These are phyloP conservation scores for Halichoeres trimaculatus DNA, from an alignment of 2,113 vertebrate genomes.

Conservation along the genomic window DNA sequence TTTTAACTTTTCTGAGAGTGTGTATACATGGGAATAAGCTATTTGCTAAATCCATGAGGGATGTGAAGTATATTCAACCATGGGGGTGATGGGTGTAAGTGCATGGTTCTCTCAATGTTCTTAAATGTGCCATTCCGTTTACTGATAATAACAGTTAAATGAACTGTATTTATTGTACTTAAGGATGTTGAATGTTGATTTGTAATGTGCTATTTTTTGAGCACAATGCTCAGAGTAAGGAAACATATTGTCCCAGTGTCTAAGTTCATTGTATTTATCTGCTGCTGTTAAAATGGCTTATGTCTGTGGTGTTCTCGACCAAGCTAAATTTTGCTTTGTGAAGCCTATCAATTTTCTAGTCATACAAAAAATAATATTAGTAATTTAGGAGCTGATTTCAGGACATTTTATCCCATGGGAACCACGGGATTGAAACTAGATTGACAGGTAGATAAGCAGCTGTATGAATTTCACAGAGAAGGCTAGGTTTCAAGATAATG, in stretches of 20 bases:
- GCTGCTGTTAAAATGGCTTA: background rate
- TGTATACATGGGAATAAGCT: background rate
- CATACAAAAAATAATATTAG: background rate
- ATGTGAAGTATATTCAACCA: background rate
- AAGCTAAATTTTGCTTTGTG: background rate
- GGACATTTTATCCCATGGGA: too few relatives aligned
- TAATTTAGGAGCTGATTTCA: background rate
- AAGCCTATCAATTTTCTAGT: background rate
- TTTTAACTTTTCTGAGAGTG: background rate
- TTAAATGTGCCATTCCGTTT: conserved; percentile 12
- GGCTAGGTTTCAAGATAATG: background rate
- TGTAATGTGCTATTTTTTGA: conserved; percentile 1
- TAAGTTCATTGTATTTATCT: conserved; percentile 1
- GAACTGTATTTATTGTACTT: background rate
- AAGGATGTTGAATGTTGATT: conserved; percentile 9
- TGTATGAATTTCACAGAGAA: background rate
- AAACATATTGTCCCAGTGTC: conserved; percentile 17
- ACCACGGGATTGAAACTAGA: background rate
- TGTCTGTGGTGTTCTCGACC: background rate
- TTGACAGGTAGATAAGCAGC: too few relatives aligned
- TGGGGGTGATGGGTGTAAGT: background rate
- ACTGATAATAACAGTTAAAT: background rate
- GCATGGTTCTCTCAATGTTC: background rate
- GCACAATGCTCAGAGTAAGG: background rate
- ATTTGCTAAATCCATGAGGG: background rate